phyloP scores from a whole-genome alignment of 1,140 invertebrate species.

The Papilio xuthus region DNA sequence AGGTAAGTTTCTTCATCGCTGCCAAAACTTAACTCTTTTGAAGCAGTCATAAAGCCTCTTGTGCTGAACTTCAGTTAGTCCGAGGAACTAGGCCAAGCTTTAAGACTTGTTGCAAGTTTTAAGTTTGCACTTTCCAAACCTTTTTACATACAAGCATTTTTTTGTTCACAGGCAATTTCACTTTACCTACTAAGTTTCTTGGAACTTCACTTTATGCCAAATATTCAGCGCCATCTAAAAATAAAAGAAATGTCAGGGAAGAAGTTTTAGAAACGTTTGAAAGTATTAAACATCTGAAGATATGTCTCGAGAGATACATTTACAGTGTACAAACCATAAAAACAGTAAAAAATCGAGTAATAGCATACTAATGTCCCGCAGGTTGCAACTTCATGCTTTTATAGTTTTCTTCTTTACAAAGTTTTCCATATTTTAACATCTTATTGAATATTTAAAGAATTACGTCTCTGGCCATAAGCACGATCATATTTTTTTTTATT shows the following conservation, averaged over 20 bases:
- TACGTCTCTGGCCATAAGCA: background rate
- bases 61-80: conserved; percentile 8
- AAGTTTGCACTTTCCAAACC: conserved; percentile 10
- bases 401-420: background rate
- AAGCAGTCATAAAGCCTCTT: conserved; percentile 11
- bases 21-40: background rate
- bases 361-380: background rate
- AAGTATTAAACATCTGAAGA: background rate
- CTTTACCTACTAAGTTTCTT: background rate
- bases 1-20: background rate
- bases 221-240: background rate
- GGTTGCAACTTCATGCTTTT: background rate
- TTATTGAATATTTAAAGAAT: background rate
- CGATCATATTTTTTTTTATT: background rate
- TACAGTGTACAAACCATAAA: background rate
- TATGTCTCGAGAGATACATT: background rate
- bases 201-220: background rate
- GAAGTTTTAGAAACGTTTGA: background rate
- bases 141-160: background rate
- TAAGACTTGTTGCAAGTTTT: conserved; percentile 21
- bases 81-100: conserved; percentile 10
- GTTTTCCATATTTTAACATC: background rate
- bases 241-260: background rate
- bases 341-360: background rate
- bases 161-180: background rate